Evolutionary conservation across 2,797 vertebrate species (phyloP).

Genomic region (Tadarida brasiliensis): DNA sequence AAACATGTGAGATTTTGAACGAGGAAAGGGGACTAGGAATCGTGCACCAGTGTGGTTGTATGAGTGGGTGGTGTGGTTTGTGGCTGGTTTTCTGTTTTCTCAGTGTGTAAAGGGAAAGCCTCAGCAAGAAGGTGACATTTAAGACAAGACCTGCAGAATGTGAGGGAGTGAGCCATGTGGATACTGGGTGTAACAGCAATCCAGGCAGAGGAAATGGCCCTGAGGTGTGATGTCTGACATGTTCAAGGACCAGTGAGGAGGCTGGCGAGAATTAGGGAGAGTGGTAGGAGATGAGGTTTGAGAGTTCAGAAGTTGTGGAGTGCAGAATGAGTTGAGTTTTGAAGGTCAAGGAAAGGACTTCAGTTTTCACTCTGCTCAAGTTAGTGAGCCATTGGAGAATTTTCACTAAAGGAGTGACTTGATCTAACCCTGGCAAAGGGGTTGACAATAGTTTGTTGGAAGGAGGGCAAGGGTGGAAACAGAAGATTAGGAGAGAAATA

Average conservation of each 20-base stretch:
- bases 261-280: neutral
- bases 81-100: neutral
- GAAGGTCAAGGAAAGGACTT: neutral
- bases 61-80: neutral
- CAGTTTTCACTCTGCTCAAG: neutral
- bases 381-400: neutral
- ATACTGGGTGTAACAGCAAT: neutral
- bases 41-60: neutral
- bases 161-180: neutral
- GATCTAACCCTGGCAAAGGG: neutral
- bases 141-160: neutral
- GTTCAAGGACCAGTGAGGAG: neutral
- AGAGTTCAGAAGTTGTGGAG: neutral
- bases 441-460: neutral
- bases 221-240: neutral
- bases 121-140: neutral
- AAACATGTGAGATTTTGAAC: neutral
- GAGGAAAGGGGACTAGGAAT: neutral
- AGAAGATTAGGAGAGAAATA: neutral
- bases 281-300: neutral
- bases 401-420: constrained; percentile 21
- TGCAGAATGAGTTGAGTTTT: neutral
- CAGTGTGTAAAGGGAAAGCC: neutral
- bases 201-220: neutral
- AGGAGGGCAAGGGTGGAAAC: neutral